Evolutionary conservation across 2,888 invertebrate species (phyloP).

Genomic region (Gerris lacustris): DNA sequence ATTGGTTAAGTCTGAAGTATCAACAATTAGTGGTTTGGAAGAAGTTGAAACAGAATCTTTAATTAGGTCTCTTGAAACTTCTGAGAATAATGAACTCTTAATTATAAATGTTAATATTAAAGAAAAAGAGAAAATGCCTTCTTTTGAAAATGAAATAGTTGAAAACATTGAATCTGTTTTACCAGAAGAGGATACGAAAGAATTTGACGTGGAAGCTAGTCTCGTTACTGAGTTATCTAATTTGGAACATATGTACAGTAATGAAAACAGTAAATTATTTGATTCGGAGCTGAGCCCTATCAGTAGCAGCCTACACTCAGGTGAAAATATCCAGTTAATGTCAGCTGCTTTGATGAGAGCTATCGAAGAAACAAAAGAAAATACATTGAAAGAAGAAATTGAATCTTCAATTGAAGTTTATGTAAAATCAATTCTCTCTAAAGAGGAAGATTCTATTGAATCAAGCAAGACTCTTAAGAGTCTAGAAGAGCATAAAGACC

Average conservation of each 20-base stretch:
- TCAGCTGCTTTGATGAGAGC: constrained; percentile 3
- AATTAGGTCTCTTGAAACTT: neutral
- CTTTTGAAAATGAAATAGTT: neutral
- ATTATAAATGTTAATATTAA: neutral
- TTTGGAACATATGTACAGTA: neutral
- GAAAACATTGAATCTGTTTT: neutral
- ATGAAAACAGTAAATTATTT: neutral
- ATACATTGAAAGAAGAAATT: neutral
- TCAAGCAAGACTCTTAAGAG: neutral
- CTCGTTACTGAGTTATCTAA: neutral
- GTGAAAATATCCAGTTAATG: neutral
- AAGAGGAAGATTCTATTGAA: neutral
- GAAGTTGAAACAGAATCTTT: constrained; percentile 9
- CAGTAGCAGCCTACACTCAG: neutral
- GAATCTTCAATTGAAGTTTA: too few relatives aligned
- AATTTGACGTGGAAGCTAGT: neutral
- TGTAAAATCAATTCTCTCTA: too few relatives aligned
- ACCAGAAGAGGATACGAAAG: neutral
- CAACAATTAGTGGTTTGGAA: constrained; percentile 5
- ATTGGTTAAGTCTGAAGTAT: neutral
- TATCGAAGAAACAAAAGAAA: neutral
- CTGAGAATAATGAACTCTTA: neutral
- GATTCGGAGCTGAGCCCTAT: neutral
- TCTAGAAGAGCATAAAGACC: neutral
- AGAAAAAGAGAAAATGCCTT: neutral